Evolutionary conservation across 2,888 invertebrate genomes (phyloP).

Genomic region (Empis stercorea): DNA sequence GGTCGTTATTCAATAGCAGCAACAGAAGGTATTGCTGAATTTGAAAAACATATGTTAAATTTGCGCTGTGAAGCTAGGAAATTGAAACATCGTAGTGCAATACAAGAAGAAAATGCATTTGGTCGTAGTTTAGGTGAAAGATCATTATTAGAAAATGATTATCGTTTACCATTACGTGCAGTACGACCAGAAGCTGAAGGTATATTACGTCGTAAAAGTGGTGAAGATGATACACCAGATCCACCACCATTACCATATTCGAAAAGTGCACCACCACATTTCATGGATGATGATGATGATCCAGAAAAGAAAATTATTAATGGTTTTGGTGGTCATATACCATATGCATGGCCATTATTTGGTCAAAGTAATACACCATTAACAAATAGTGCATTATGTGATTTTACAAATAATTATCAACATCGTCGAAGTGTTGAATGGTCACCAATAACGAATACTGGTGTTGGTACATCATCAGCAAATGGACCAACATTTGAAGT

Average conservation of each 20-base stretch:
- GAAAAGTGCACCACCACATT: slow-evolving; percentile 30
- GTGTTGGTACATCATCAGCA: slow-evolving; percentile 22
- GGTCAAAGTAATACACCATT: slow-evolving; percentile 40
- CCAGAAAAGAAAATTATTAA: slow-evolving; percentile 27
- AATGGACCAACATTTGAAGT: slow-evolving; percentile 40
- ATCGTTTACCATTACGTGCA: slow-evolving; percentile 52
- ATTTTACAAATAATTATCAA: slow-evolving; percentile 63
- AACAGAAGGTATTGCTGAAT: slow-evolving; percentile 58
- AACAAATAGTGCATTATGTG: slow-evolving; percentile 57
- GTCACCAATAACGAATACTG: slow-evolving; percentile 42
- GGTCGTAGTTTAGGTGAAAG: slow-evolving; percentile 25
- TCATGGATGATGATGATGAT: slow-evolving; percentile 27
- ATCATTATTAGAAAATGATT: slow-evolving; percentile 42
- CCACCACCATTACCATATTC: slow-evolving; percentile 20
- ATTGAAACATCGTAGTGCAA: slow-evolving; percentile 22
- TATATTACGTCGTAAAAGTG: slow-evolving; percentile 44
- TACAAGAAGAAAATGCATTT: slow-evolving; percentile 22
- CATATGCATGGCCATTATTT: slow-evolving; percentile 27
- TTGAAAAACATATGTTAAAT: slow-evolving; percentile 48
- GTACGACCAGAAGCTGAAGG: slow-evolving; percentile 58
- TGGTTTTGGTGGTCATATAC: slow-evolving; percentile 30
- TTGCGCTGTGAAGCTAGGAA: slow-evolving; percentile 40
- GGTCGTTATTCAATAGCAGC: slow-evolving; percentile 60
- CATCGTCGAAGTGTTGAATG: slow-evolving; percentile 59
- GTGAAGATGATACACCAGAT: slow-evolving; percentile 37